Base-by-base conservation (phyloP, 1,140 invertebrate genomes). In the Copidosoma floridanum region DNA sequence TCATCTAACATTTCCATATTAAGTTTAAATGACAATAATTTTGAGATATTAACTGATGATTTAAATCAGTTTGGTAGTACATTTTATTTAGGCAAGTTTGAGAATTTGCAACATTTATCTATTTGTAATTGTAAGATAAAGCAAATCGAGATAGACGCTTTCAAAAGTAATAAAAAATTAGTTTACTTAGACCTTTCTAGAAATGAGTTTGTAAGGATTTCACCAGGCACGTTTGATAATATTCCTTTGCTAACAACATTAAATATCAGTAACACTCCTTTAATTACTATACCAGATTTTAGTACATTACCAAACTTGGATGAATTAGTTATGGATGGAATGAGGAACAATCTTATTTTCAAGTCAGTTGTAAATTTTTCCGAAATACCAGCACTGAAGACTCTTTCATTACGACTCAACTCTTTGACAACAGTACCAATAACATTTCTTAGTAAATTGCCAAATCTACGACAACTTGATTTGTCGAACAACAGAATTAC, bases 381-480 rank as follows among this genome's bases (percentile, higher is more conserved):
- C 3, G 18, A 46, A 32, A 32, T 53, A n/a, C 29, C 40, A 16
- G 27, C 21, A n/a, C 41, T 60, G 1, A 27, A 60, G 29, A 24
- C 18, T 52, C 20, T 60, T 37, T 53, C 57, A 3, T 18, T 60
- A 12, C 21, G 29, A 1, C 14, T 38, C 32, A 60, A 60, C 38
- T 14, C 20, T 6, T 14, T 60, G 27, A n/a, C 1, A 20, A 50
- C 1, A 18, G 40, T 63, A 11, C n/a, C 56, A 38, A 6, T 24
- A 11, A 63, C 20, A 21, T 55, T 60, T 21, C 60, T 64, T 41
- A 32, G 41, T 4, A 48, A 64, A 51, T 32, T 56, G 7, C 14
- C 16, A 26, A 58, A 44, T 27, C 18, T 59, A 10, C 21, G 5
- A 32, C 8, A 20, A 52, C 16, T 59, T 3, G 27, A 59, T 46